Conservation (phyloP, 2,113 vertebrate genomes). For the Edolisoma coerulescens region DNA sequence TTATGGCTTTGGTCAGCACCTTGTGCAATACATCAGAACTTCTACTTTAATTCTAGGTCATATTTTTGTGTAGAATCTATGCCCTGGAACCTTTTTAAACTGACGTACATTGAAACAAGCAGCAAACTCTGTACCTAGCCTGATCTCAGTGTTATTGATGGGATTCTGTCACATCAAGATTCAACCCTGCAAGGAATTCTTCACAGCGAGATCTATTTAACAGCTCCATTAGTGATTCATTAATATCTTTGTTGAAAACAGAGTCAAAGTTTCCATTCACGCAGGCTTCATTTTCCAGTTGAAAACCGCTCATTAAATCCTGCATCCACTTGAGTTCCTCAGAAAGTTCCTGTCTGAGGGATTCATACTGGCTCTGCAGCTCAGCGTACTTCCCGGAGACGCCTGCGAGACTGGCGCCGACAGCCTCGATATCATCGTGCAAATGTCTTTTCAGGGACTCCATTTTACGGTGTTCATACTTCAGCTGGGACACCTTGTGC, state of each 20-base stretch:
- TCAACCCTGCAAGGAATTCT: constrained; percentile 72
- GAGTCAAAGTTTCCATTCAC: constrained; percentile 62
- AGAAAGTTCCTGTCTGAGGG: constrained; percentile 79
- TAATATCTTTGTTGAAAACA: constrained; percentile 66
- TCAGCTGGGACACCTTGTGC: constrained; percentile 83
- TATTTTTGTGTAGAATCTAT: not conserved
- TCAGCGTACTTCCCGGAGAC: constrained; percentile 69
- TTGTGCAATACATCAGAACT: not conserved
- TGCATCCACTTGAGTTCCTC: constrained; percentile 83
- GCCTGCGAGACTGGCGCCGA: constrained; percentile 60
- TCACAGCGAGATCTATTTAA: constrained; percentile 67
- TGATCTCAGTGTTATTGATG: not conserved
- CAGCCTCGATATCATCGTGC: constrained; percentile 72
- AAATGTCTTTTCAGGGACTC: constrained; percentile 78
- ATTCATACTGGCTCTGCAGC: constrained; percentile 76
- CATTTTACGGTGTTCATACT: constrained; percentile 79
- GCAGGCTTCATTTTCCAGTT: constrained; percentile 45
- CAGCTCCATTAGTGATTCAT: constrained; percentile 76
- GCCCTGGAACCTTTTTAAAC: not conserved
- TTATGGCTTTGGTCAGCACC: not conserved
- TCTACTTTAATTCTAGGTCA: not conserved
- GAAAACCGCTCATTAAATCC: constrained; percentile 75
- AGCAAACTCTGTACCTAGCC: not conserved
- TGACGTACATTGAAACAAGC: not conserved
- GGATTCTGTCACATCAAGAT: constrained; percentile 60